Evolutionary conservation across 2,113 vertebrate species (phyloP).

Genomic region (Leucosticte australis): DNA sequence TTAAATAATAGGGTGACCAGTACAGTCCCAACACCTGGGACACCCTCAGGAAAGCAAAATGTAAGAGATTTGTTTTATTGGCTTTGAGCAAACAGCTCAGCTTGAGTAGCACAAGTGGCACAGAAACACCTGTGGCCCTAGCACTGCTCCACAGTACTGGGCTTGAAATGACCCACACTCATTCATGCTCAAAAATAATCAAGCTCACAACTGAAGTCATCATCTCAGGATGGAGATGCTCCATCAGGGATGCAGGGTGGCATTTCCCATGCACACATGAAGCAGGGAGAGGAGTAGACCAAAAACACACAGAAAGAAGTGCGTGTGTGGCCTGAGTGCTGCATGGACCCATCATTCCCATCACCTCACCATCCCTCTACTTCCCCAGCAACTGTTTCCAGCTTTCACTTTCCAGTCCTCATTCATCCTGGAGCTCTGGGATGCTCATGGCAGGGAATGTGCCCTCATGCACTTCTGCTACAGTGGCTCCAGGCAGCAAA

Average conservation of each 20-base stretch:
- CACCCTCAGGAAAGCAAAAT: neutral
- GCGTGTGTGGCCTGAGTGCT: neutral
- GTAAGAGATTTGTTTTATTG: neutral
- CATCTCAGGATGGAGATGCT: neutral
- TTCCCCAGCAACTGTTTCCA: neutral
- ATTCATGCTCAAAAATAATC: neutral
- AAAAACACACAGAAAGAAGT: neutral
- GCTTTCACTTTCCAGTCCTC: neutral
- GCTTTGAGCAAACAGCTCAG: neutral
- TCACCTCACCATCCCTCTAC: neutral
- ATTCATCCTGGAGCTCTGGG: neutral
- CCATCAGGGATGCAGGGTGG: neutral
- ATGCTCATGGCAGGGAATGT: neutral
- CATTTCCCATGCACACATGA: neutral
- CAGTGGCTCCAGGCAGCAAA: neutral
- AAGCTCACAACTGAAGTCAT: neutral
- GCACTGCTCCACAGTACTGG: neutral
- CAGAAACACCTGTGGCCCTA: neutral
- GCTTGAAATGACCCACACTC: neutral
- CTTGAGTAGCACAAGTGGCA: neutral
- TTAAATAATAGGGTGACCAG: neutral
- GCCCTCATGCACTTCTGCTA: rapidly evolving
- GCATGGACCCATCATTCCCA: neutral
- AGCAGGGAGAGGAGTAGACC: neutral
- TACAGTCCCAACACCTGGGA: neutral